Conservation (phyloP, 1,140 invertebrate genomes). For the Rhynchophorus ferrugineus region DNA sequence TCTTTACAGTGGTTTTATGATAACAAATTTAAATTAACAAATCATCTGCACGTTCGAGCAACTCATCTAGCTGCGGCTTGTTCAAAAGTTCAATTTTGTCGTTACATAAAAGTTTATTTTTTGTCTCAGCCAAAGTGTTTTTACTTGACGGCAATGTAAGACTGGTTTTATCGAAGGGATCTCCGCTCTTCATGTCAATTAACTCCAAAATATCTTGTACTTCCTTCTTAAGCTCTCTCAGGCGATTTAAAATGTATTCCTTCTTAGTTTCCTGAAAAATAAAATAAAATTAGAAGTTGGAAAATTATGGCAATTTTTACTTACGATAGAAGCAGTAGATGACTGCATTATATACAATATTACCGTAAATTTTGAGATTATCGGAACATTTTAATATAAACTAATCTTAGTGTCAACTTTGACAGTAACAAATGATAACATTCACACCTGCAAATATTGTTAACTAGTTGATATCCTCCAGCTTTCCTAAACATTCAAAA, state of each 20-base stretch:
- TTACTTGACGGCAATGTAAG: not conserved
- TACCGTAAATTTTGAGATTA: no score
- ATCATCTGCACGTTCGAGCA: not conserved
- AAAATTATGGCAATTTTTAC: no score
- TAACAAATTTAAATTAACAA: not conserved
- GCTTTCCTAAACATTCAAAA: no score
- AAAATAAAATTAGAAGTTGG: no score
- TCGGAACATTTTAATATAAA: no score
- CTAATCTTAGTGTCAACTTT: no score
- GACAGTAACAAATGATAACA: no score
- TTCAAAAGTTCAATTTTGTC: slow-evolving; percentile 7
- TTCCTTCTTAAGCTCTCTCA: slow-evolving; percentile 6
- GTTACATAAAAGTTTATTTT: slow-evolving; percentile 1
- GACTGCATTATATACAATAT: no score
- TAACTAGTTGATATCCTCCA: no score
- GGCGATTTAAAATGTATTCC: slow-evolving; percentile 5
- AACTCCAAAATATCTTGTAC: slow-evolving; percentile 4
- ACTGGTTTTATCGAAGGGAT: not conserved
- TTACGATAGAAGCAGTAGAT: no score
- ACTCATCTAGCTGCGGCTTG: not conserved
- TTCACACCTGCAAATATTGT: no score
- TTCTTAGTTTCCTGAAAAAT: slow-evolving; percentile 6
- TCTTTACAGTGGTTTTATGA: no score
- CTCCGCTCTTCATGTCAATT: slow-evolving; percentile 4
- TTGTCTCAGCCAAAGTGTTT: not conserved